phyloP scores from a whole-genome alignment of 1,140 invertebrate species.

The Paralvinella palmiformis region DNA sequence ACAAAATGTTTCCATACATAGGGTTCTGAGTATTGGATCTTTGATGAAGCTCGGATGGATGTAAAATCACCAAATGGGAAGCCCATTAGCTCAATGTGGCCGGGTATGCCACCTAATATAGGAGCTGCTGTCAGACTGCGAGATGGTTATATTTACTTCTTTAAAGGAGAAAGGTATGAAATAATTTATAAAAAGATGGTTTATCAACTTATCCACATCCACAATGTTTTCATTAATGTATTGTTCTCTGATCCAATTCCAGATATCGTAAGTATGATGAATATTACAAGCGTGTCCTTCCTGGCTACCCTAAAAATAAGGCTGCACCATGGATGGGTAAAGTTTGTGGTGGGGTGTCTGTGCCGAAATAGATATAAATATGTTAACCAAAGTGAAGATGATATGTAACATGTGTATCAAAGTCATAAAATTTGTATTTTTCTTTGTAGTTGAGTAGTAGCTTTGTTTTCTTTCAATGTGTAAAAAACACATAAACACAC shows the following conservation, averaged over 20 bases:
- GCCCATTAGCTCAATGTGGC: background rate
- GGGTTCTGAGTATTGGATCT: conserved; percentile 9
- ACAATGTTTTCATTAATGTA: background rate
- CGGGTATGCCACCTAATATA: conserved; percentile 4
- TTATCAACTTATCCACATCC: background rate
- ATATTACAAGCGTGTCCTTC: background rate
- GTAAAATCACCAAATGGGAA: background rate
- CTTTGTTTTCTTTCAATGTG: too few species aligned
- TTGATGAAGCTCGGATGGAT: conserved; percentile 5
- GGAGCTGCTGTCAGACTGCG: background rate
- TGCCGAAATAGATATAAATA: background rate
- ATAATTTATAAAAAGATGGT: background rate
- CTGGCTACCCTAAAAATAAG: conserved; percentile 3
- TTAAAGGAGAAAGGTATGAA: conserved; percentile 10
- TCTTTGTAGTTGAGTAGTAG: too few species aligned
- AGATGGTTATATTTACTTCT: conserved; percentile 11
- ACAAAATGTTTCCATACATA: too few species aligned
- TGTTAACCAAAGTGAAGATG: too few species aligned
- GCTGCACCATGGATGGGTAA: conserved; percentile 1
- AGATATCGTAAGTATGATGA: conserved; percentile 12
- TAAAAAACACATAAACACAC: too few species aligned
- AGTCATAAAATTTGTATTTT: too few species aligned
- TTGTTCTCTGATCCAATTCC: background rate
- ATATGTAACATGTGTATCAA: too few species aligned
- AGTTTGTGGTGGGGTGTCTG: background rate